Evolutionary conservation across 2,888 invertebrate species (phyloP).

Genomic region (Acrobasis consociella): DNA sequence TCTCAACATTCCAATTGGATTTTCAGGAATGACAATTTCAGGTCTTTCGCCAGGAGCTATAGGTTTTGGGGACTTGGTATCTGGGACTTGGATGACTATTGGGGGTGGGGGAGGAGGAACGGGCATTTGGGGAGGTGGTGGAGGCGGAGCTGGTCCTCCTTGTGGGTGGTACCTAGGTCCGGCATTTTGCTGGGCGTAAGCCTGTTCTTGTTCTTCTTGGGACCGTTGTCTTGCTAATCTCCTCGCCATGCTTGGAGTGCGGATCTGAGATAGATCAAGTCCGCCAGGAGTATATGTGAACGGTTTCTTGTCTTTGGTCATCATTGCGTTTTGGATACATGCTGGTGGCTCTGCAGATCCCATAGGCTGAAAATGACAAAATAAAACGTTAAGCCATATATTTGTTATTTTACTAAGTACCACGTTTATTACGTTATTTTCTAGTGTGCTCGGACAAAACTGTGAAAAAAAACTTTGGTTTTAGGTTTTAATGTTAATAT

Average conservation of each 20-base stretch:
- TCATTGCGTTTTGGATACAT: slow-evolving; percentile 96
- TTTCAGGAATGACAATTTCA: slow-evolving; percentile 88
- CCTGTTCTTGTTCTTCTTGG: slow-evolving; percentile 81
- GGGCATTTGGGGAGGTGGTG: slow-evolving; percentile 72
- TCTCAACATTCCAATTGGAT: slow-evolving; percentile 86
- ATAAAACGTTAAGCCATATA: slow-evolving; percentile 14
- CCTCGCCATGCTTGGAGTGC: slow-evolving; percentile 94
- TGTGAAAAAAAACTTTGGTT: too few relatives aligned
- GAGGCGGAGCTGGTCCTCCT: slow-evolving; percentile 73
- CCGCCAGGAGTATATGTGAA: slow-evolving; percentile 98
- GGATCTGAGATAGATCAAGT: slow-evolving; percentile 94
- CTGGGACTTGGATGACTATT: slow-evolving; percentile 79
- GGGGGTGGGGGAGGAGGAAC: slow-evolving; percentile 84
- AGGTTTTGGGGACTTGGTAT: slow-evolving; percentile 77
- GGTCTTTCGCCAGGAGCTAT: slow-evolving; percentile 84
- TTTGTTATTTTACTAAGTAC: neutral
- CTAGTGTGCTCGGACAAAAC: too few relatives aligned
- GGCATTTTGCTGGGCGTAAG: slow-evolving; percentile 52
- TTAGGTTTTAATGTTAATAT: too few relatives aligned
- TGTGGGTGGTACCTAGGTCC: slow-evolving; percentile 59
- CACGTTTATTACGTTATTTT: too few relatives aligned
- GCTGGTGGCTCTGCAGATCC: slow-evolving; percentile 88
- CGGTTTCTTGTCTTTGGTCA: slow-evolving; percentile 97
- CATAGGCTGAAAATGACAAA: slow-evolving; percentile 67
- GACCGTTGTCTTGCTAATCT: slow-evolving; percentile 86